A percentile compares a stretch with the other conserved stretches of the same genome.
Conservation (phyloP, 2,888 invertebrate species). For the Patella depressa region DNA sequence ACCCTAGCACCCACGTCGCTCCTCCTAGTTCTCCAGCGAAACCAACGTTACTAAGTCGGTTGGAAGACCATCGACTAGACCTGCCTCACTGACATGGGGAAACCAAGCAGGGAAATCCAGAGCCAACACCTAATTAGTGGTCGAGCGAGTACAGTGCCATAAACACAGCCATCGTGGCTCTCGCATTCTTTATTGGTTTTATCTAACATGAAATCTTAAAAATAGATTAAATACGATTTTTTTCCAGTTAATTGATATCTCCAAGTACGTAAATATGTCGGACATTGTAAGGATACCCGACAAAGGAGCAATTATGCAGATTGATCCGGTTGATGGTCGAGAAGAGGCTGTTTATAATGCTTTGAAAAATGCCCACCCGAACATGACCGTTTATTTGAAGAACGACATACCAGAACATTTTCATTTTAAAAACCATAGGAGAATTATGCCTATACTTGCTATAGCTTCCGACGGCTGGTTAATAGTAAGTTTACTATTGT, state of each 20-base stretch:
- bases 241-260: constrained; percentile 28
- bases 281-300: constrained; percentile 35
- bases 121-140: too few relatives aligned
- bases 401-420: constrained; percentile 76
- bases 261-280: constrained; percentile 35
- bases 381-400: constrained; percentile 74
- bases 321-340: constrained; percentile 39
- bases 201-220: too few relatives aligned
- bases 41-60: too few relatives aligned
- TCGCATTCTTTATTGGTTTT: too few relatives aligned
- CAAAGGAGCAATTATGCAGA: constrained; percentile 42
- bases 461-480: constrained; percentile 78
- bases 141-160: too few relatives aligned
- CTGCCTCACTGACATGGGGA: too few relatives aligned
- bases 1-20: too few relatives aligned
- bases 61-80: too few relatives aligned
- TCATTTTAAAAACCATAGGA: constrained; percentile 77
- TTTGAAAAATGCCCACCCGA: constrained; percentile 34
- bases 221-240: too few relatives aligned
- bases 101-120: too few relatives aligned
- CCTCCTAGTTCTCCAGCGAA: too few relatives aligned
- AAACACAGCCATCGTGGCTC: too few relatives aligned
- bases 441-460: constrained; percentile 78
- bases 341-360: constrained; percentile 38
- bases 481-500: constrained; percentile 20